A percentile compares a stretch with the other conserved stretches of the same genome.
Conservation (phyloP, 2,113 vertebrate genomes). For the Rhinopithecus roxellana region DNA sequence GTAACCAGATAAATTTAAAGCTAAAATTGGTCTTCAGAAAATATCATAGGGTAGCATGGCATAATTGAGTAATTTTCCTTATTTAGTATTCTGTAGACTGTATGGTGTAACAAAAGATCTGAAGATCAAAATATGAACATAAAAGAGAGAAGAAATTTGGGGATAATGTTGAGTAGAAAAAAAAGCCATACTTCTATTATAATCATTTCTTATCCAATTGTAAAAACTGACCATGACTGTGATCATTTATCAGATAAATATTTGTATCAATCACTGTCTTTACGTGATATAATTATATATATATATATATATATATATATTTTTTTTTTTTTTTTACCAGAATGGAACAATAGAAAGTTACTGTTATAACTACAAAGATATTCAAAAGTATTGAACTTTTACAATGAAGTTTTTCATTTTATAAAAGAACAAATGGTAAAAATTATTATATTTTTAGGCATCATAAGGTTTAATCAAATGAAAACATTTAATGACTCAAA, state of each 20-base stretch:
- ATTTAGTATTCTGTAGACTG: background rate
- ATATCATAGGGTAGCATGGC: background rate
- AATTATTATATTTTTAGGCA: background rate
- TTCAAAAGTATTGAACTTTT: background rate
- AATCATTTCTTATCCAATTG: background rate
- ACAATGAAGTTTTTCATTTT: background rate
- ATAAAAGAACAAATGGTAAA: background rate
- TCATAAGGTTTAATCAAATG: background rate
- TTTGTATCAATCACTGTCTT: slow-evolving; percentile 11
- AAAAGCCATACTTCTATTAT: background rate
- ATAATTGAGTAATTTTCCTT: background rate
- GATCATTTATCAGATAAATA: slow-evolving; percentile 48
- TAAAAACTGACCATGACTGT: background rate
- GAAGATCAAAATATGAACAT: background rate
- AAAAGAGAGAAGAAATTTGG: background rate
- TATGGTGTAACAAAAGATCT: background rate
- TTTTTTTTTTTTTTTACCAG: background rate
- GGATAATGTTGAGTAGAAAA: background rate
- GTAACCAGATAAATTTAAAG: background rate
- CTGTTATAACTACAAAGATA: background rate
- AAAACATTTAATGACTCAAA: background rate
- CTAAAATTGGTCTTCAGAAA: background rate
- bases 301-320: too few species aligned
- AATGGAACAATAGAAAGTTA: background rate
- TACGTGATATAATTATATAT: background rate